A percentile compares a stretch with the other conserved stretches of the same genome.
Evolutionary conservation across 2,888 invertebrate species (phyloP).

Genomic region (Acrobasis repandana): DNA sequence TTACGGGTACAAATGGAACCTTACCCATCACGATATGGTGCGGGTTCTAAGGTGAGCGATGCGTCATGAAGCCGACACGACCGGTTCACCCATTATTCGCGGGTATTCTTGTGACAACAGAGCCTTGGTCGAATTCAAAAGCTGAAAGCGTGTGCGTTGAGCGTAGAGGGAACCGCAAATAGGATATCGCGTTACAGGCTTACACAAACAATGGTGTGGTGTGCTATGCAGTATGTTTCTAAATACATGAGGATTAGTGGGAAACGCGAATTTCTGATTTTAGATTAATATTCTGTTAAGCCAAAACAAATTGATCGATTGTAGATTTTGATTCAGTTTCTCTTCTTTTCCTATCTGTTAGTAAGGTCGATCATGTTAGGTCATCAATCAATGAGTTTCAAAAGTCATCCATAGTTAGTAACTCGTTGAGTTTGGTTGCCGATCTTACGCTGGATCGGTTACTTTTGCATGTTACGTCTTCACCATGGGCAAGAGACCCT

Average conservation of each 20-base stretch:
- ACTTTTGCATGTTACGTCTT: no score
- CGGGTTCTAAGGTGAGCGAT: conserved; percentile 58
- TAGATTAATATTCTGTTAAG: neutral
- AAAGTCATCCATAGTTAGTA: no score
- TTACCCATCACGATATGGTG: conserved; percentile 36
- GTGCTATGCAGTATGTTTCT: conserved; percentile 1
- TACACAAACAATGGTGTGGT: conserved; percentile 66
- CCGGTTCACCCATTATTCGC: conserved; percentile 69
- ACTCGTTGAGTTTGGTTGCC: no score
- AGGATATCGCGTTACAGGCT: conserved; percentile 68
- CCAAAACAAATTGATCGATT: neutral
- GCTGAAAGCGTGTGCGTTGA: conserved; percentile 54
- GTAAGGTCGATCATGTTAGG: no score
- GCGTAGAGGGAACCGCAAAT: conserved; percentile 48
- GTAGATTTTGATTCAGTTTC: no score
- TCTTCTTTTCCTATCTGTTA: no score
- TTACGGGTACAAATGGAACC: neutral
- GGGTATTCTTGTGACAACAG: conserved; percentile 59
- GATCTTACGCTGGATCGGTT: no score
- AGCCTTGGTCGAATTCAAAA: conserved; percentile 62
- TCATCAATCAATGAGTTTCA: no score
- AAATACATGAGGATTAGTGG: neutral
- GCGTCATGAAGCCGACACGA: conserved; percentile 60
- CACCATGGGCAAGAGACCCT: no score
- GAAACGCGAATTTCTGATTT: neutral